Percentiles rank a stretch among this genome's conserved stretches.
These are phyloP conservation scores for Choloepus didactylus DNA, from an alignment of 2,797 vertebrate genomes.

Conservation along the genomic window DNA sequence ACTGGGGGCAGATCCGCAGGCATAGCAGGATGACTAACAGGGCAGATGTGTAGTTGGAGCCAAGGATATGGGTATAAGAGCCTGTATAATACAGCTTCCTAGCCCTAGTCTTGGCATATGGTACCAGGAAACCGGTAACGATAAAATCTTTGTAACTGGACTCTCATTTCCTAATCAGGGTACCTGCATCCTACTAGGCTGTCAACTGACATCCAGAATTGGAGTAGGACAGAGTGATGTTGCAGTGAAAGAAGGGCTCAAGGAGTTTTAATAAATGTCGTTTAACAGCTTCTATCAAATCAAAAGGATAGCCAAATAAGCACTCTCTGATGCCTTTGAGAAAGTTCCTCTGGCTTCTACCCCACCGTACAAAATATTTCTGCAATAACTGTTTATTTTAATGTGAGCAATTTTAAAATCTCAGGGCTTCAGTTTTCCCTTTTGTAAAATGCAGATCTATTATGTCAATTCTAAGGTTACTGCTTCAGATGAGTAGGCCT, in stretches of 20 bases:
- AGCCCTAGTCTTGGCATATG: background rate
- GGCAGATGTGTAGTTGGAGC: background rate
- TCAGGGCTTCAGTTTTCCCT: background rate
- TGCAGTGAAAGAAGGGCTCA: background rate
- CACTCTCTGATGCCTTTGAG: background rate
- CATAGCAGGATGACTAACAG: too few relatives aligned
- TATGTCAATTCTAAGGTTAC: background rate
- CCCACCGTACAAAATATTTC: too few relatives aligned
- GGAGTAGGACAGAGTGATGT: background rate
- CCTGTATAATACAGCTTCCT: rapidly evolving
- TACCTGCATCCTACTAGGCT: background rate
- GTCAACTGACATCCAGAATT: background rate
- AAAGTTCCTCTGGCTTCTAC: background rate
- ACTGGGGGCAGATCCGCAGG: too few relatives aligned
- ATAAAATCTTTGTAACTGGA: background rate
- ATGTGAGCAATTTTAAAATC: background rate
- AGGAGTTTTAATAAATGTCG: background rate
- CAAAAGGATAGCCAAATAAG: background rate
- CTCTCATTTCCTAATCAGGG: background rate
- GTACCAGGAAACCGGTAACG: background rate
- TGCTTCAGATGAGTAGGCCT: too few relatives aligned
- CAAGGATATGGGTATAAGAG: background rate
- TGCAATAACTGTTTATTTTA: background rate
- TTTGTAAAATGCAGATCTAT: too few relatives aligned
- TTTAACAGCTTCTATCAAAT: background rate